Conservation (phyloP, 2,888 invertebrate species). For the Athalia cordata region DNA sequence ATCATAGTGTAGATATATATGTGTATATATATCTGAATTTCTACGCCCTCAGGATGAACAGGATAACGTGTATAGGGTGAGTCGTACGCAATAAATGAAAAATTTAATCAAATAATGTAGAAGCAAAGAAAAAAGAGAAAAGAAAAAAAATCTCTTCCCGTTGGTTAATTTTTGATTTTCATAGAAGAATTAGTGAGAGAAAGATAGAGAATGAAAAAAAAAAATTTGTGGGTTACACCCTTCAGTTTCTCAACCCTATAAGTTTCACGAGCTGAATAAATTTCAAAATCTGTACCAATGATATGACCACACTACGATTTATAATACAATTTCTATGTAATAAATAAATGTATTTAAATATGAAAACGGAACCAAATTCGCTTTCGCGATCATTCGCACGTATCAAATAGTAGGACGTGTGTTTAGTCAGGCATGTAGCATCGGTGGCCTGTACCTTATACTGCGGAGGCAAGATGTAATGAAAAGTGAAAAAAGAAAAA, state of each 20-base stretch:
- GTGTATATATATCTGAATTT: neutral
- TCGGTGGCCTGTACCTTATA: neutral
- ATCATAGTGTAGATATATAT: neutral
- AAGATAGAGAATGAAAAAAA: no score
- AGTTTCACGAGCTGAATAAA: no score
- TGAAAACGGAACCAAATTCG: conserved; percentile 39
- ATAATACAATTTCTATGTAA: no score
- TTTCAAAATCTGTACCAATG: no score
- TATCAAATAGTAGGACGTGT: conserved; percentile 1
- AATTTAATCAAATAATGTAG: neutral
- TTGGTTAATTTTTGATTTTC: no score
- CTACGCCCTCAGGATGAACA: conserved; percentile 20
- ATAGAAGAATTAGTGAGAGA: no score
- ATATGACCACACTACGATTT: no score
- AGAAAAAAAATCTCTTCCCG: no score
- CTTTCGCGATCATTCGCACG: conserved; percentile 36
- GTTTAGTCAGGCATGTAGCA: conserved; percentile 15
- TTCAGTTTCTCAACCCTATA: no score
- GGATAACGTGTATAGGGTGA: conserved; percentile 36
- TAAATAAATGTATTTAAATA: neutral
- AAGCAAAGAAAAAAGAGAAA: no score
- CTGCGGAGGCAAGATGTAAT: neutral
- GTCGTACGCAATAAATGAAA: neutral
- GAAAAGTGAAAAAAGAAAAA: neutral
- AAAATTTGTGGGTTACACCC: no score